phyloP scores from a whole-genome alignment of 2,888 invertebrate genomes.

The Mermis nigrescens region DNA sequence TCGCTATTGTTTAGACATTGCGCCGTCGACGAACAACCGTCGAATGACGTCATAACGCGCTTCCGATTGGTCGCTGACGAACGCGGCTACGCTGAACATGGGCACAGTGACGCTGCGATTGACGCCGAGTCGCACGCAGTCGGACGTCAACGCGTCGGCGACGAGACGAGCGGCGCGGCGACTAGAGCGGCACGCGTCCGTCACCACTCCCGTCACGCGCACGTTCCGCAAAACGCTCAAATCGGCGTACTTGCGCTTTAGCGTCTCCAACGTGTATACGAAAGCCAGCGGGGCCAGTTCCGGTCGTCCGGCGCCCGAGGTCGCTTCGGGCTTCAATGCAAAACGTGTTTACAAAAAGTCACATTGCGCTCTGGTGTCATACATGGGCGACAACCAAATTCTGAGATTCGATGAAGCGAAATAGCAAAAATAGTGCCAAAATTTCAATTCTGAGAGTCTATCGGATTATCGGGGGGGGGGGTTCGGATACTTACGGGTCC shows the following conservation, averaged over 20 bases:
- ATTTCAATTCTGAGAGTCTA: no score
- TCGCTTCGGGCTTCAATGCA: not conserved
- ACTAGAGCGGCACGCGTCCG: slow-evolving; percentile 5
- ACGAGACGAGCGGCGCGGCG: not conserved
- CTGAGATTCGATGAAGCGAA: no score
- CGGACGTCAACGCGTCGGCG: not conserved
- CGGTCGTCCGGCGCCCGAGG: not conserved
- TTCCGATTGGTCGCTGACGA: not conserved
- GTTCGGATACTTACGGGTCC: no score
- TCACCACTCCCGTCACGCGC: slow-evolving; percentile 6
- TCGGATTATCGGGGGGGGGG: no score
- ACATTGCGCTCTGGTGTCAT: no score
- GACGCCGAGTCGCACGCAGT: not conserved
- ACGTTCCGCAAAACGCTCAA: slow-evolving; percentile 8
- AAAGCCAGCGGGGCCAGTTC: slow-evolving; percentile 10
- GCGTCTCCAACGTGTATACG: slow-evolving; percentile 11
- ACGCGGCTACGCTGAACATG: not conserved
- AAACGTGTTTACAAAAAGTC: no score
- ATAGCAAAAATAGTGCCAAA: no score
- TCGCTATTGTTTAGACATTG: no score
- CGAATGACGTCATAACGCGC: not conserved
- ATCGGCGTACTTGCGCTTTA: slow-evolving; percentile 3
- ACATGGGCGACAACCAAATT: no score
- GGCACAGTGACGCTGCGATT: slow-evolving; percentile 5
- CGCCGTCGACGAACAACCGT: not conserved